These are phyloP conservation scores for Apogon hyalosoma DNA, from an alignment of 2,797 vertebrate genomes.

Conservation along the genomic window DNA sequence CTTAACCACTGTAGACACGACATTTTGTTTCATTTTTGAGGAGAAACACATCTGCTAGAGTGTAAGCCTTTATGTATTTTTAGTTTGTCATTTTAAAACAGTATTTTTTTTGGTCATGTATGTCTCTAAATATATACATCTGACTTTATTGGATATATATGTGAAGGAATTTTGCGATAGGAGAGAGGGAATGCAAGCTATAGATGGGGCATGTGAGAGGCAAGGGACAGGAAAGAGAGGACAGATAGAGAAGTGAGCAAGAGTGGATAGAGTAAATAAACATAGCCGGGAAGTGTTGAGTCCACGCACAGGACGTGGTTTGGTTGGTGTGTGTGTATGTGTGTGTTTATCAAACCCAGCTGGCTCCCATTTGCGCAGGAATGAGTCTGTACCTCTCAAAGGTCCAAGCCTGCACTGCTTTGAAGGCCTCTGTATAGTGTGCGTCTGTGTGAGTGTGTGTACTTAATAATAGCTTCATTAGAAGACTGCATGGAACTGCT, in stretches of 20 bases:
- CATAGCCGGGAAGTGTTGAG: slow-evolving; percentile 80
- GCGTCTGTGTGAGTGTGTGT: slow-evolving; percentile 37
- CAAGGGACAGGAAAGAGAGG: slow-evolving; percentile 66
- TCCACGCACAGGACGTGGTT: slow-evolving; percentile 80
- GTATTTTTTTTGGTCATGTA: neutral
- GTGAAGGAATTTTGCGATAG: slow-evolving; percentile 47
- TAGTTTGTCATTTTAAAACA: neutral
- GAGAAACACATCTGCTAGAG: neutral
- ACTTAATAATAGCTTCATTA: slow-evolving; percentile 72
- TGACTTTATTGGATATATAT: slow-evolving; percentile 36
- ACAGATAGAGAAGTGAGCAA: slow-evolving; percentile 77
- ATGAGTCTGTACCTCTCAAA: slow-evolving; percentile 83
- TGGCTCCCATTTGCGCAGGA: slow-evolving; percentile 84
- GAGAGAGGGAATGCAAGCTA: slow-evolving; percentile 39
- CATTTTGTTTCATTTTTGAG: slow-evolving; percentile 21
- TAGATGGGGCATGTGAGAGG: slow-evolving; percentile 37
- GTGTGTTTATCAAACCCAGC: slow-evolving; percentile 82
- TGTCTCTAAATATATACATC: neutral
- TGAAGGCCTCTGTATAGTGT: slow-evolving; percentile 74
- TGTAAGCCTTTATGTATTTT: neutral
- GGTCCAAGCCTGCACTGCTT: slow-evolving; percentile 74
- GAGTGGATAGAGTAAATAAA: slow-evolving; percentile 79
- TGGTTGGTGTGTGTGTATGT: slow-evolving; percentile 62
- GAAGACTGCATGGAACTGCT: slow-evolving; percentile 49
- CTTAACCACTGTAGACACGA: neutral